Conservation (phyloP, 1,140 invertebrate species). For the Linepithema humile region DNA sequence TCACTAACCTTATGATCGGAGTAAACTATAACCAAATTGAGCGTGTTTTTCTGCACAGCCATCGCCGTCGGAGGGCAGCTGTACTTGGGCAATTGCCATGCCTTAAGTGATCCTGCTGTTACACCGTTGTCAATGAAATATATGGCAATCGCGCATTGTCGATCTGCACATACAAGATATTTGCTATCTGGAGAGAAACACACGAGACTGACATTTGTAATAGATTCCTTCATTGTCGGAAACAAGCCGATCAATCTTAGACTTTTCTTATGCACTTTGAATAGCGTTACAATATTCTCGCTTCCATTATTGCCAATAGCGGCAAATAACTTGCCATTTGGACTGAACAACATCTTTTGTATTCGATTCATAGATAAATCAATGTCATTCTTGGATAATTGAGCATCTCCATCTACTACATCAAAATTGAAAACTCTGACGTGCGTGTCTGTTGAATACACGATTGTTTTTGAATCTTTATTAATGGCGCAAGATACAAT, state of each 20-base stretch:
- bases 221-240: constrained; percentile 72
- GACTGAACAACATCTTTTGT: constrained; percentile 81
- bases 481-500: constrained; percentile 89
- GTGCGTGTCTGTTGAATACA: constrained; percentile 89
- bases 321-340: constrained; percentile 78
- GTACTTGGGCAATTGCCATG: constrained; percentile 88
- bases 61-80: constrained; percentile 87
- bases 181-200: constrained; percentile 85
- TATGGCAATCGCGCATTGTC: constrained; percentile 86
- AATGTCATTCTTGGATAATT: constrained; percentile 73
- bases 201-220: constrained; percentile 70
- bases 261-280: constrained; percentile 74
- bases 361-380: constrained; percentile 73
- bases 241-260: constrained; percentile 74
- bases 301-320: constrained; percentile 74
- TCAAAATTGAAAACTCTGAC: constrained; percentile 89
- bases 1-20: constrained; percentile 89
- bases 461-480: constrained; percentile 88
- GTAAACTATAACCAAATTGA: constrained; percentile 88
- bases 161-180: constrained; percentile 87
- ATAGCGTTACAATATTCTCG: constrained; percentile 72
- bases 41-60: constrained; percentile 85
- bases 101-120: constrained; percentile 78
- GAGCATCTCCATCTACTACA: constrained; percentile 79
- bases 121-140: constrained; percentile 83